A percentile compares a stretch with the other conserved stretches of the same genome.
These are phyloP conservation scores for Urechis unicinctus DNA, from an alignment of 2,888 invertebrate species.

Conservation along the genomic window DNA sequence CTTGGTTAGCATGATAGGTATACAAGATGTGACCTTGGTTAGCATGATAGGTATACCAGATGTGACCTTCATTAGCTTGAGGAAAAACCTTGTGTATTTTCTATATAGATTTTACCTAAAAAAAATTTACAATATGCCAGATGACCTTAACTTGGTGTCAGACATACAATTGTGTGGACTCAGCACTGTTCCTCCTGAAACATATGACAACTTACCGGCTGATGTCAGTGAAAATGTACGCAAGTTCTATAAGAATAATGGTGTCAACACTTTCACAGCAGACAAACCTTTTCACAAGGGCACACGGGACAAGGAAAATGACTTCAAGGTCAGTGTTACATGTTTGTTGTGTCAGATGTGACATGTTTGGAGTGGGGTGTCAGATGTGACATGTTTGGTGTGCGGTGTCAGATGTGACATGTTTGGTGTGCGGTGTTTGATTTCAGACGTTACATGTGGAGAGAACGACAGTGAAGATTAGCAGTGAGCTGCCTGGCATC, in stretches of 20 bases:
- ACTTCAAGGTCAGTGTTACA: constrained; percentile 52
- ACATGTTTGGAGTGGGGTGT: too few species aligned
- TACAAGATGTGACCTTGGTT: too few species aligned
- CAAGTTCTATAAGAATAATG: constrained; percentile 41
- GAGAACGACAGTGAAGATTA: constrained; percentile 33
- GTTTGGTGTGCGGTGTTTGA: too few species aligned
- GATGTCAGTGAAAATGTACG: constrained; percentile 72
- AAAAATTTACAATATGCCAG: too few species aligned
- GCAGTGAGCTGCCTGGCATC: constrained; percentile 41
- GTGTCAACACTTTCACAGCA: constrained; percentile 41
- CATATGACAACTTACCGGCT: constrained; percentile 58
- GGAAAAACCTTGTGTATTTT: too few species aligned
- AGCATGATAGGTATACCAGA: too few species aligned
- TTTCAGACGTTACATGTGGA: constrained; percentile 44
- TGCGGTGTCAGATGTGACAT: neutral
- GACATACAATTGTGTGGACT: constrained; percentile 92
- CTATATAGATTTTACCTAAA: too few species aligned
- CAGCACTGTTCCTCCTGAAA: constrained; percentile 72
- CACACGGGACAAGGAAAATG: constrained; percentile 78
- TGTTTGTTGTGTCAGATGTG: too few species aligned
- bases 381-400: too few species aligned
- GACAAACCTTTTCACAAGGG: constrained; percentile 57
- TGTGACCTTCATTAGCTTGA: too few species aligned
- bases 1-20: too few species aligned
- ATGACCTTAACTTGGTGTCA: constrained; percentile 42